phyloP scores from a whole-genome alignment of 2,797 vertebrate genomes.

The Lophotriccus pileatus region DNA sequence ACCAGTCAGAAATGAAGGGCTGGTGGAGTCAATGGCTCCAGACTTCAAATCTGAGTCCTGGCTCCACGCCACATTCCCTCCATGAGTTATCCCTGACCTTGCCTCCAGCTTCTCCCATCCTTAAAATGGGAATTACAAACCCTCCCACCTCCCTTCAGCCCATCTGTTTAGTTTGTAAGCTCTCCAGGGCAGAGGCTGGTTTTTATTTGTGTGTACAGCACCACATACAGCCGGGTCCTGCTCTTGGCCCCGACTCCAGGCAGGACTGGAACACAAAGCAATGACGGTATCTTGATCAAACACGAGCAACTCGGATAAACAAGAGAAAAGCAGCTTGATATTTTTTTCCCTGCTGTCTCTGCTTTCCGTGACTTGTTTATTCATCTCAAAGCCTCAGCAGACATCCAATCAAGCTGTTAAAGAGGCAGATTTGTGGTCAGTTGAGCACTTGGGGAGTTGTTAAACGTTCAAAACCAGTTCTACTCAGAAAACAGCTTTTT shows the following conservation, averaged over 20 bases:
- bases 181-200: constrained; percentile 27
- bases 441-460: constrained; percentile 15
- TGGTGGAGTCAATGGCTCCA: background rate
- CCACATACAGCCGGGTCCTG: constrained; percentile 35
- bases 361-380: constrained; percentile 47
- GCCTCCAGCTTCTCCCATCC: constrained; percentile 2
- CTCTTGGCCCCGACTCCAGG: constrained; percentile 25
- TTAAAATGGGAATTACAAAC: background rate
- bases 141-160: background rate
- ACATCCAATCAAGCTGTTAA: constrained; percentile 56
- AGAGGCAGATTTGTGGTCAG: constrained; percentile 40
- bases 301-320: background rate
- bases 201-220: constrained; percentile 50
- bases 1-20: background rate
- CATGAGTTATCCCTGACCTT: background rate
- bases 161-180: constrained; percentile 29
- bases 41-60: background rate
- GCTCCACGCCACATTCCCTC: background rate
- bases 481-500: background rate
- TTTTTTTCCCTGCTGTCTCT: background rate
- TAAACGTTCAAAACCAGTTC: background rate
- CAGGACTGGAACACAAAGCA: constrained; percentile 27
- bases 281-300: constrained; percentile 49
- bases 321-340: constrained; percentile 42
- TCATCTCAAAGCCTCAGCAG: constrained; percentile 32